Evolutionary conservation across 1,140 invertebrate species (phyloP).

Genomic region (Caenorhabditis latens): DNA sequence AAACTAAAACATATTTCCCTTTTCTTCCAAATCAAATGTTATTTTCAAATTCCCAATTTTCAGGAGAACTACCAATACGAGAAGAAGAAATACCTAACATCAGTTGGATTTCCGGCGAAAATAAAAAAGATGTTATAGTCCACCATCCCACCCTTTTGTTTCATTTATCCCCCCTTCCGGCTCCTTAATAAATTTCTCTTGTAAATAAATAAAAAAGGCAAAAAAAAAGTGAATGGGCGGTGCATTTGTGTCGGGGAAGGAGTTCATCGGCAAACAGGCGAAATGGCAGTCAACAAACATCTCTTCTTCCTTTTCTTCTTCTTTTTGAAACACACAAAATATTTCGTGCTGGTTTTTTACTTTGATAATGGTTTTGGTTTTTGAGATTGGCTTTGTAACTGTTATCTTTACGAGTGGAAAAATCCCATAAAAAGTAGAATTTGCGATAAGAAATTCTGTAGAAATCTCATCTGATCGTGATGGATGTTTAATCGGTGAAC

Average conservation of each 20-base stretch:
- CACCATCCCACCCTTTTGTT: neutral
- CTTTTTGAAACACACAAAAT: conserved; percentile 19
- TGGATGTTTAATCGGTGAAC: too few species aligned
- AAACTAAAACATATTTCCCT: too few species aligned
- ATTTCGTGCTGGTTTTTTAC: neutral
- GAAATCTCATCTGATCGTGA: neutral
- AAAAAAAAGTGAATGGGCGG: conserved; percentile 25
- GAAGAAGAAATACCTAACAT: conserved; percentile 40
- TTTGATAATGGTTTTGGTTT: neutral
- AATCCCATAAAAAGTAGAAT: neutral
- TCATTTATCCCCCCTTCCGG: neutral
- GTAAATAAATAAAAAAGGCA: conserved; percentile 41
- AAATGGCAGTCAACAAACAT: conserved; percentile 40
- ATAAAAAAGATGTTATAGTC: conserved; percentile 49
- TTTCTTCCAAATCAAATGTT: neutral
- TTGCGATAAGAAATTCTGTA: neutral
- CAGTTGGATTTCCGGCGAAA: conserved; percentile 42
- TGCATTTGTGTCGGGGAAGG: conserved; percentile 10
- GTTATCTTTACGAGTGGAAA: neutral
- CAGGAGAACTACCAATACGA: conserved; percentile 46
- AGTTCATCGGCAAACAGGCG: conserved; percentile 44
- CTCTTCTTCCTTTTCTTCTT: conserved; percentile 3
- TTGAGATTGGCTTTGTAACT: neutral
- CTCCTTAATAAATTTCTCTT: conserved; percentile 18
- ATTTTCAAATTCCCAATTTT: neutral